Conservation (phyloP, 2,888 invertebrate species). For the Tetheella fluctuosa region DNA sequence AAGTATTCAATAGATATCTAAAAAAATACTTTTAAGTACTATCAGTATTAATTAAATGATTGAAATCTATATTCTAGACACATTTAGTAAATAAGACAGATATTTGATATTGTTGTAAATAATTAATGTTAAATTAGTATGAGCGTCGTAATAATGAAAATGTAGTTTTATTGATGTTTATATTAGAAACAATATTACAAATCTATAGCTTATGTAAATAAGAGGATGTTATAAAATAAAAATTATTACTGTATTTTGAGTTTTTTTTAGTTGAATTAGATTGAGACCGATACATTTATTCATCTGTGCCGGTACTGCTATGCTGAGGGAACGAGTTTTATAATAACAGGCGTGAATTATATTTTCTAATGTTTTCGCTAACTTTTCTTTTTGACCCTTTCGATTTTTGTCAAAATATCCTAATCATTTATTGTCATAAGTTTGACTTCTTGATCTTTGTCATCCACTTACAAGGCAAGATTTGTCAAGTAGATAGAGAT, state of each 20-base stretch:
- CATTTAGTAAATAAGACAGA: neutral
- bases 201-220: slow-evolving; percentile 37
- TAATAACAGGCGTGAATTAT: too few relatives aligned
- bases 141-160: slow-evolving; percentile 31
- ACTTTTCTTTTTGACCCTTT: too few relatives aligned
- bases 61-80: slow-evolving; percentile 5
- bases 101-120: slow-evolving; percentile 39
- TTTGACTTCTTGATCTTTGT: too few relatives aligned
- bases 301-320: too few relatives aligned
- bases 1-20: neutral
- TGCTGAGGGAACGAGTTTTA: too few relatives aligned
- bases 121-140: slow-evolving; percentile 37
- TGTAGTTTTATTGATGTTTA: slow-evolving; percentile 58
- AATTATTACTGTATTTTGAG: slow-evolving; percentile 40
- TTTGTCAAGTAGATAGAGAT: too few relatives aligned
- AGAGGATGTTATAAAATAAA: slow-evolving; percentile 58
- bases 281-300: too few relatives aligned
- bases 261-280: slow-evolving; percentile 10
- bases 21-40: neutral
- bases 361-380: too few relatives aligned
- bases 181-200: slow-evolving; percentile 48
- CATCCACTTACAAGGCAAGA: too few relatives aligned
- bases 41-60: neutral
- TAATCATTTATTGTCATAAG: too few relatives aligned
- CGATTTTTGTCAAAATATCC: too few relatives aligned